Conservation (phyloP, 2,888 invertebrate genomes). For the Cerastis rubricosa region DNA sequence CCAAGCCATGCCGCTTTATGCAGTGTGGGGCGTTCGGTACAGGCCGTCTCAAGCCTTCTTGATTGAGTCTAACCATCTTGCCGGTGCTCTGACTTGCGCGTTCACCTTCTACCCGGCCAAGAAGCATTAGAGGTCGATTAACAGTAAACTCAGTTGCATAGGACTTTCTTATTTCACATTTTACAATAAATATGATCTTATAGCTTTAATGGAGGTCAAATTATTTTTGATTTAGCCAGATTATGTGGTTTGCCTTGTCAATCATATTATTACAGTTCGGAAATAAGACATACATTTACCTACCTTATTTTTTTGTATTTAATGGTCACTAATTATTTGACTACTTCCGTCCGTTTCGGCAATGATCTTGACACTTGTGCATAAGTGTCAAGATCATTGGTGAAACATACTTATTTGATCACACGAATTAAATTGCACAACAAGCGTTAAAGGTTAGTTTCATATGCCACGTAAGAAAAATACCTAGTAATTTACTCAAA, state of each 20-base stretch:
- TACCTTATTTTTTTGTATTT: conserved; percentile 5
- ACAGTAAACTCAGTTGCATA: neutral
- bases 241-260: conserved; percentile 30
- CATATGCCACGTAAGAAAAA: too few relatives aligned
- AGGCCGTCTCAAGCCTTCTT: neutral
- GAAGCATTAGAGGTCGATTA: neutral
- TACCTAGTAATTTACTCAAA: too few relatives aligned
- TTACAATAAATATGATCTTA: neutral
- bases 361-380: too few relatives aligned
- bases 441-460: neutral
- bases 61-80: neutral
- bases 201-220: neutral
- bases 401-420: neutral
- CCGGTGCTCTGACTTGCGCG: neutral
- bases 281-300: conserved; percentile 18
- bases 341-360: conserved; percentile 13
- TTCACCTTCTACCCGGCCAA: neutral
- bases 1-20: neutral
- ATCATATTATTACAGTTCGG: neutral
- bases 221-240: neutral
- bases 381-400: conserved; percentile 44
- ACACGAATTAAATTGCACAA: conserved; percentile 5
- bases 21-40: neutral
- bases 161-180: neutral
- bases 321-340: conserved; percentile 9